Base-by-base conservation (phyloP, 1,140 invertebrate genomes). In the Bombus ignitus region DNA sequence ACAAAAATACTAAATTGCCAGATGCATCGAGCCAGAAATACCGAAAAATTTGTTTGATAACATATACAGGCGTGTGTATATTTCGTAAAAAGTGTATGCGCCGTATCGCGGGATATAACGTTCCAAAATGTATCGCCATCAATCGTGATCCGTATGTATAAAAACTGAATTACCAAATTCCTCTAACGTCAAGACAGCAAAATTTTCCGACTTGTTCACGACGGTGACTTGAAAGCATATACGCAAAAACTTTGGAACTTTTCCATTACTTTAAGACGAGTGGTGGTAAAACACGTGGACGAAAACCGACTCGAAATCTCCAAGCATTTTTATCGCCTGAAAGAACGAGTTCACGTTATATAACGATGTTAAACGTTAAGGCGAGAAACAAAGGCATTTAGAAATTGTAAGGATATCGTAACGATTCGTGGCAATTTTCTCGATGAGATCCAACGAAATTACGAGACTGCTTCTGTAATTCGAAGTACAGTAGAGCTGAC, bases 171-270 rank as follows among this genome's bases (percentile, higher is more conserved):
- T 81, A 88, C 74, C 6, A 35, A 68, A 39, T 75, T 78, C 68
- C 35, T 78, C 44, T 42, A 47, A 28, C 83, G n/a, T 92, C 42
- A 83, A 47, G 35, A 32, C 42, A 1, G 71, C 79, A 81, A 62
- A 86, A 88, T 85, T 78, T 79, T 66, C 65, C 66, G 83, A 42
- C 65, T 81, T 53, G 35, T 42, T 42, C 1, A 0, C 65, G 32
- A 66, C 75, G 8, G 35, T 13, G 75, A 59, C 70, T 74, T 15
- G 22, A n/a, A 68, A 86, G 73, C 25, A 39, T 39, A 35, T 42
- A 35, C 76, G n/a, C 75, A 87, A 90, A 90, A 89, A 90, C 80
- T 89, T 90, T 83, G 88, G 76, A 90, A 86, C 80, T 73, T 87
- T 87, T 90, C 81, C 85, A 89, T 89, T 87, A 87, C 86, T 70